A percentile compares a stretch with the other conserved stretches of the same genome.
phyloP scores from a whole-genome alignment of 2,888 invertebrate genomes.

The Lasioglossum calceatum region DNA sequence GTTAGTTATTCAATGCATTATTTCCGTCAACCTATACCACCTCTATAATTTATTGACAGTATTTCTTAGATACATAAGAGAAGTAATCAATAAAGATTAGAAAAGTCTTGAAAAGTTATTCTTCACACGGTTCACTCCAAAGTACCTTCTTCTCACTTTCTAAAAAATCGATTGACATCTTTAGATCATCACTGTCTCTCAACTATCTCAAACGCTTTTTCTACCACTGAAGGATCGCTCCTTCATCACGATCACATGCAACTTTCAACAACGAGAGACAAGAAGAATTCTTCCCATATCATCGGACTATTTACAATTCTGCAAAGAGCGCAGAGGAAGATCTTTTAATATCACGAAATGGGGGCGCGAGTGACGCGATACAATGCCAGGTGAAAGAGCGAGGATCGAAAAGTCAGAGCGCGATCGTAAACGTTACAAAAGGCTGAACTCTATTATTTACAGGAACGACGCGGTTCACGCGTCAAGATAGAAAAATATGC shows the following conservation, averaged over 20 bases:
- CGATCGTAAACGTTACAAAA: slow-evolving; percentile 49
- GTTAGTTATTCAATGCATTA: too few species aligned
- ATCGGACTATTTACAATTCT: neutral
- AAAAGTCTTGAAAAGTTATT: slow-evolving; percentile 2
- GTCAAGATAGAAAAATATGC: slow-evolving; percentile 56
- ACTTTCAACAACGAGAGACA: neutral
- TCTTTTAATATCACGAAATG: slow-evolving; percentile 45
- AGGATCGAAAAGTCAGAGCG: slow-evolving; percentile 36
- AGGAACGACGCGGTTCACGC: slow-evolving; percentile 11
- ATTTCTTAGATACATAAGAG: neutral
- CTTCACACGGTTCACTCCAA: neutral
- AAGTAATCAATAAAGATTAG: neutral
- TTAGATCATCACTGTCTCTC: neutral
- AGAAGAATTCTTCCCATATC: neutral
- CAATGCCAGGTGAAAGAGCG: slow-evolving; percentile 14
- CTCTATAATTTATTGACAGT: neutral
- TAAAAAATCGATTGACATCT: neutral
- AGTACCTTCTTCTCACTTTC: neutral
- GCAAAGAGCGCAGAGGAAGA: slow-evolving; percentile 19
- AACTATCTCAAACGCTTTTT: neutral
- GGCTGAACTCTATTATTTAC: slow-evolving; percentile 48
- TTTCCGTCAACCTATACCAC: too few species aligned
- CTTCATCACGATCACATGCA: neutral
- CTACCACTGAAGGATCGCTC: neutral
- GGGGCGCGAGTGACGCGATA: neutral